Evolutionary conservation across 1,140 invertebrate genomes (phyloP).

Genomic region (Gryllus bimaculatus): DNA sequence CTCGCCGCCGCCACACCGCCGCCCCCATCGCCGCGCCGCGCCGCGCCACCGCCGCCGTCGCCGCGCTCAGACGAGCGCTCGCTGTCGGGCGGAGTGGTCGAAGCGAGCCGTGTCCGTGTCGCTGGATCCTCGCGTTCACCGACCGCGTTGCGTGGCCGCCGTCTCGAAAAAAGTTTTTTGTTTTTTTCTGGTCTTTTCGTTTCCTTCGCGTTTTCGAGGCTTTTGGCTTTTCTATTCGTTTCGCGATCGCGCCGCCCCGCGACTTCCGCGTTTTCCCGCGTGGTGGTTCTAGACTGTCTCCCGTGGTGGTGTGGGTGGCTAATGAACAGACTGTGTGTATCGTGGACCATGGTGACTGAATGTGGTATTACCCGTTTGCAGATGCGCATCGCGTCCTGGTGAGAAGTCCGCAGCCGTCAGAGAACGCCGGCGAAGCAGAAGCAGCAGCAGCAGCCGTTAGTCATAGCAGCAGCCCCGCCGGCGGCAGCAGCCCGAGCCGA

Average conservation of each 20-base stretch:
- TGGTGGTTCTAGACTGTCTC: conserved; percentile 7
- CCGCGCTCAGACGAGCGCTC: conserved; percentile 24
- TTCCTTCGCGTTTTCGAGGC: neutral
- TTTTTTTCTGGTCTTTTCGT: neutral
- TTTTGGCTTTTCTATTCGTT: neutral
- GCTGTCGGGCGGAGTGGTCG: neutral
- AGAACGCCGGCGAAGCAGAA: neutral
- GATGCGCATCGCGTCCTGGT: conserved; percentile 2
- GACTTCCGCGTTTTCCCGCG: neutral
- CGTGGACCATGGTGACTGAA: conserved; percentile 7
- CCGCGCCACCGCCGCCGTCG: conserved; percentile 6
- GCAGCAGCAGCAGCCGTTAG: neutral
- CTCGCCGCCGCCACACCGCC: conserved; percentile 17
- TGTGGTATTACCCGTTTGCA: conserved; percentile 7
- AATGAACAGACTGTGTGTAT: neutral
- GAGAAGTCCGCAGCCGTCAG: neutral
- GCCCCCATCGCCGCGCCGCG: neutral
- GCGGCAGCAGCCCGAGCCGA: neutral
- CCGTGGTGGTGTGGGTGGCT: conserved; percentile 10
- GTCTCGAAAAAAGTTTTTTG: neutral
- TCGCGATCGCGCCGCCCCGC: neutral
- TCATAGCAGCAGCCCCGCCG: too few species aligned
- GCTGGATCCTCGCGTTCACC: neutral
- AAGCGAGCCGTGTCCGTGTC: neutral
- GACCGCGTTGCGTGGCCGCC: neutral